Conservation (phyloP, 2,797 vertebrate genomes). For the Carcharodon carcharias region DNA sequence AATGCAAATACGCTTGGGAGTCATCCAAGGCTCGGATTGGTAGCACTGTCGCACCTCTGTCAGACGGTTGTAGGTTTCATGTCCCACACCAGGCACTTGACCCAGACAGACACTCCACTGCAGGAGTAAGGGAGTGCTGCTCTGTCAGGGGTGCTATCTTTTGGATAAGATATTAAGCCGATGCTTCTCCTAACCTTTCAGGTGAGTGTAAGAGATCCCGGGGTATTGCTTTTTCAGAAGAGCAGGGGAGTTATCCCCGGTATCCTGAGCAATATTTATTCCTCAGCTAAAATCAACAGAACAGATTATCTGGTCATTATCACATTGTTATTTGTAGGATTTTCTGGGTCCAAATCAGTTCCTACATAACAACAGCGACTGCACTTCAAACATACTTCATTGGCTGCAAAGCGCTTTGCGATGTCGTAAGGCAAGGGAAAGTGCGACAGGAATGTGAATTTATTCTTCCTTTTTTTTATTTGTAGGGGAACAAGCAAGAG, state of each 20-base stretch:
- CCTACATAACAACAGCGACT: neutral
- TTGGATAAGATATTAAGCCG: neutral
- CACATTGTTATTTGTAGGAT: neutral
- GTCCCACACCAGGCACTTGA: neutral
- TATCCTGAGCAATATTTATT: neutral
- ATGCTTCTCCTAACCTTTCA: neutral
- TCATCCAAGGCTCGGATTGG: neutral
- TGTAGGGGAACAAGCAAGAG: neutral
- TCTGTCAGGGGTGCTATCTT: neutral
- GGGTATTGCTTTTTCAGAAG: neutral
- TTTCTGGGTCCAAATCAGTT: neutral
- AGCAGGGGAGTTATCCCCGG: neutral
- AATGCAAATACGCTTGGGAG: too few relatives aligned
- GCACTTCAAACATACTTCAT: neutral
- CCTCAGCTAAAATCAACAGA: neutral
- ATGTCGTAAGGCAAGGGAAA: neutral
- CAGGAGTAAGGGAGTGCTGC: neutral
- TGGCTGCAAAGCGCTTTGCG: neutral
- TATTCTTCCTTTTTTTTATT: neutral
- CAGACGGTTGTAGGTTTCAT: neutral
- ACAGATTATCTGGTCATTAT: neutral
- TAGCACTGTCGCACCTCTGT: neutral
- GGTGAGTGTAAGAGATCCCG: neutral
- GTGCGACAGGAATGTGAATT: neutral
- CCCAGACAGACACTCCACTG: neutral